Evolutionary conservation across 2,113 vertebrate species (phyloP).

Genomic region (Ascaphus truei): DNA sequence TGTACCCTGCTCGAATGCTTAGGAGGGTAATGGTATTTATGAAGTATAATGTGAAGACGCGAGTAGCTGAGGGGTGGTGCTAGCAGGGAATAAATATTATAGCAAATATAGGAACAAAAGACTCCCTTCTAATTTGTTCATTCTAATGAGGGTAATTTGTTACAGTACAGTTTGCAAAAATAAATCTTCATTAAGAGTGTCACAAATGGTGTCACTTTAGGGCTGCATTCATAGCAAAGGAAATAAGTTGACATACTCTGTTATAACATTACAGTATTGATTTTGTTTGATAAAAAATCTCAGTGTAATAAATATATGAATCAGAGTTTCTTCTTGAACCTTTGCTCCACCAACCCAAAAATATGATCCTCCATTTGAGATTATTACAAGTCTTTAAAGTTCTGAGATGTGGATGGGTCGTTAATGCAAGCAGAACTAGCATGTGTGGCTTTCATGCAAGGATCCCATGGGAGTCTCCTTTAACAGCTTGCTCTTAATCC

Average conservation of each 20-base stretch:
- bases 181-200: too few species aligned
- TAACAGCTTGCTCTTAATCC: constrained; percentile 66
- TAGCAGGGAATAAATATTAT: too few species aligned
- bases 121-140: too few species aligned
- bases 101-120: too few species aligned
- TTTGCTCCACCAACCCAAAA: background rate
- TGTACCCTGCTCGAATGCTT: too few species aligned
- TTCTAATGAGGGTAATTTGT: too few species aligned
- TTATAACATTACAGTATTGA: background rate
- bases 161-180: too few species aligned
- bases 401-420: background rate
- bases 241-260: background rate
- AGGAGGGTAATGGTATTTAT: too few species aligned
- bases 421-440: constrained; percentile 10
- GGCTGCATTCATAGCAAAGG: background rate
- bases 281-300: background rate
- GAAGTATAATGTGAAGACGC: too few species aligned
- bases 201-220: background rate
- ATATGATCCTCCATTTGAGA: constrained; percentile 20
- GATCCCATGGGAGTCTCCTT: constrained; percentile 64
- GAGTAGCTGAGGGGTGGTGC: too few species aligned
- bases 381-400: constrained; percentile 33
- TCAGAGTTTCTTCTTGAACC: background rate
- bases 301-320: background rate
- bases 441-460: constrained; percentile 16